Evolutionary conservation across 2,797 vertebrate species (phyloP), one percentile per base, ranked within the genome.

Genomic region (Gephyroberyx darwinii): DNA sequence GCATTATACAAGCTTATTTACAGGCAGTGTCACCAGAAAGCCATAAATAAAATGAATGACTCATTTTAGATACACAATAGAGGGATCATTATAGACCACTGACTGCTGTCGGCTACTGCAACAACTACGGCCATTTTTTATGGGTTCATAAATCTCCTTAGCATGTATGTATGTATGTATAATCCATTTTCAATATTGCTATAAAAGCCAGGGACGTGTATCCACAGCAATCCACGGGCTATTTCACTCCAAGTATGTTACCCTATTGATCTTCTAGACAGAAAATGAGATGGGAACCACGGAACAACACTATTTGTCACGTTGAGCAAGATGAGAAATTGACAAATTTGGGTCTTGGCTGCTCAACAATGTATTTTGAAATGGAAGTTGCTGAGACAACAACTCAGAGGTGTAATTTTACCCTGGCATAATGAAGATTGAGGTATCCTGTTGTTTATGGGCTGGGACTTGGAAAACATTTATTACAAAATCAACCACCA

Each of bases 21-120:
- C 77, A 67, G 58, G 52, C 52, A 54, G 39, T 31, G 60, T 71
- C 63, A 86, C 85, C 85, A 84, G 75, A 85, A 88, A 87, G 62
- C 74, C 74, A 90, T 90, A 88, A 87, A 92, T 90, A 89, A 74
- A 86, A 62, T 69, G 72, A 91, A 81, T 69, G 75, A 88, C 76
- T 88, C 61, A 90, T 91, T 92, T 90, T 58, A 77, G 75, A 81
- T 53, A 1, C 62, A 91, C 83, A 91, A 89, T 84, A 63, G 82
- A 81, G 61, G 64, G 66, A 69, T 6, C 71, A 85, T 88, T 86
- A 86, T 71, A 75, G 77, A 76, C 20, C 78, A 78, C 72, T 78
- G 85, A 87, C 74, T 86, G 78, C 73, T 78, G 81, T 71, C 75
- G 73, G 73, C 77, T 43, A 30, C 65, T 65, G 69, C 69, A 63